Conservation (phyloP, 2,888 invertebrate species). For the Crepidodera aurea region DNA sequence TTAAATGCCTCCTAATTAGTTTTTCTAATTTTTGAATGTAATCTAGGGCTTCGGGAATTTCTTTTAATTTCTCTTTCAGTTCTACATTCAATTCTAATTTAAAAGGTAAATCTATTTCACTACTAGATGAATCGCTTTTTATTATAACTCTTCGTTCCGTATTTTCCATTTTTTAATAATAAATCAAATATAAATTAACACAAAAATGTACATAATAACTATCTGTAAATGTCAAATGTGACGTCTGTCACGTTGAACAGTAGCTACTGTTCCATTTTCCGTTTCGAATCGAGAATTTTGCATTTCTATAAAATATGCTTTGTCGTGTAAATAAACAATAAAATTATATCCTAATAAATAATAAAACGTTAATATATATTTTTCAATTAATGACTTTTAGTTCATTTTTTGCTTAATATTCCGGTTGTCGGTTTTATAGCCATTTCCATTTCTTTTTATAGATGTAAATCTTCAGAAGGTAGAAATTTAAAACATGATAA, state of each 20-base stretch:
- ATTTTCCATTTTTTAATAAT: conserved; percentile 12
- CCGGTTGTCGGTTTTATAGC: too few species aligned
- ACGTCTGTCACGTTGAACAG: not conserved
- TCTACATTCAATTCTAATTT: conserved; percentile 41
- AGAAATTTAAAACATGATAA: too few species aligned
- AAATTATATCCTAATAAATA: too few species aligned
- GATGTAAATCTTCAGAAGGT: too few species aligned
- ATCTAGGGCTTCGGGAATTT: conserved; percentile 68
- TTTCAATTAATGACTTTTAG: too few species aligned
- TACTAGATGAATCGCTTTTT: conserved; percentile 13
- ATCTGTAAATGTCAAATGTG: not conserved
- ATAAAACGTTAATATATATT: too few species aligned
- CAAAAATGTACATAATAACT: not conserved
- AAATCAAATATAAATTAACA: not conserved
- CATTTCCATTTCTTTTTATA: too few species aligned
- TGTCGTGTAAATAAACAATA: too few species aligned
- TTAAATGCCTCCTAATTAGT: conserved; percentile 66
- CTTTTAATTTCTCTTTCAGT: conserved; percentile 60
- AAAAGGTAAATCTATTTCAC: conserved; percentile 9
- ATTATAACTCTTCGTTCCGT: conserved; percentile 14
- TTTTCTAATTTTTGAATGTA: conserved; percentile 68
- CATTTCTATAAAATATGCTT: too few species aligned
- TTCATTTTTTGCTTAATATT: too few species aligned
- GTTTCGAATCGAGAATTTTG: too few species aligned
- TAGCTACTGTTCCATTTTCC: too few species aligned